Evolutionary conservation across 2,797 vertebrate genomes (phyloP).

Genomic region (Propithecus deckenii): DNA sequence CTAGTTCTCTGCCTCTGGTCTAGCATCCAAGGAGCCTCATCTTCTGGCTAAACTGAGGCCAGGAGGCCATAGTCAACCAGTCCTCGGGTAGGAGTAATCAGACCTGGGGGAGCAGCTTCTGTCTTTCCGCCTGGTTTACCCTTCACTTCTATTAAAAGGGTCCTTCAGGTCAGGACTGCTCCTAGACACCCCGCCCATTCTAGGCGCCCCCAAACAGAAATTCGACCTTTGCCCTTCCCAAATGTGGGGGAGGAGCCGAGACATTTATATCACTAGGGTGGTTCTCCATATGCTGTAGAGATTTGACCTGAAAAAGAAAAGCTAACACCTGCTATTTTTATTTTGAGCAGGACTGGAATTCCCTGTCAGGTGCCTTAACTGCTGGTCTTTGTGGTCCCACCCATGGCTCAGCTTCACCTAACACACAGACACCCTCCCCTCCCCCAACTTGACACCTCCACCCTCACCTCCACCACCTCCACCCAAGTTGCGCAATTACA

Average conservation of each 20-base stretch:
- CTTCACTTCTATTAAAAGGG: not conserved
- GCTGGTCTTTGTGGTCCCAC: not conserved
- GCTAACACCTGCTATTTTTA: not conserved
- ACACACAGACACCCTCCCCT: not conserved
- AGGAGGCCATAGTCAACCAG: not conserved
- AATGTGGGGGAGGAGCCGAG: not conserved
- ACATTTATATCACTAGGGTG: not conserved
- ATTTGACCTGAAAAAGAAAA: not conserved
- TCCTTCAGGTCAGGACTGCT: not conserved
- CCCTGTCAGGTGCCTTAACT: not conserved
- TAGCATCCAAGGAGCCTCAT: not conserved
- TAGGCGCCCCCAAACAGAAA: not conserved
- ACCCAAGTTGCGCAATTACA: not conserved
- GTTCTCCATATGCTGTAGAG: not conserved
- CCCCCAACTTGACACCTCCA: not conserved
- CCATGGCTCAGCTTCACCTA: not conserved
- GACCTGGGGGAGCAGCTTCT: not conserved
- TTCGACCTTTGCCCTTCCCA: not conserved
- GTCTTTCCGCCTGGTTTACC: not conserved
- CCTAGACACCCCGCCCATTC: not conserved
- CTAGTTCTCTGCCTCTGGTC: not conserved
- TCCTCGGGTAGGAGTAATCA: not conserved
- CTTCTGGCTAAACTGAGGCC: not conserved
- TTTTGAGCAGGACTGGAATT: constrained; percentile 1
- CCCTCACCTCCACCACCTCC: not conserved